phyloP scores from a whole-genome alignment of 2,113 vertebrate genomes.

The Craseonycteris thonglongyai region DNA sequence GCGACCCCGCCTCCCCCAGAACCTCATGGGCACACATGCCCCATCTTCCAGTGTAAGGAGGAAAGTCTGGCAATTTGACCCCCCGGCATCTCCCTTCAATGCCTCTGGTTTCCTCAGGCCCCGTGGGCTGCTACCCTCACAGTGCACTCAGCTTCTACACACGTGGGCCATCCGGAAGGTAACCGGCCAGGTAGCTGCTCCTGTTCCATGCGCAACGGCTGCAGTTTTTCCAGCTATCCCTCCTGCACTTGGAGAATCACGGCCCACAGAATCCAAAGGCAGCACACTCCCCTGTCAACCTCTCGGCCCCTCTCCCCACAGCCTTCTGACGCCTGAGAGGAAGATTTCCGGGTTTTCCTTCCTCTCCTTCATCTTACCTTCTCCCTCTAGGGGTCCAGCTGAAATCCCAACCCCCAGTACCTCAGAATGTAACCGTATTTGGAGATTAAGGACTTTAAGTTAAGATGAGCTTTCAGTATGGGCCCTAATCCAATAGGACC shows the following conservation, averaged over 20 bases:
- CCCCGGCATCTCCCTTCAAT: neutral
- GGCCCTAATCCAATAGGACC: neutral
- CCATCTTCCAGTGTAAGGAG: neutral
- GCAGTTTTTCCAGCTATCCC: too few species aligned
- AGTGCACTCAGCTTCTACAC: neutral
- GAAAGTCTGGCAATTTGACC: neutral
- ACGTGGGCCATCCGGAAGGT: too few species aligned
- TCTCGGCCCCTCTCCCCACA: neutral
- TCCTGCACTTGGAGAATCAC: too few species aligned
- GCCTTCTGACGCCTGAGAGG: neutral
- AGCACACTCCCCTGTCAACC: neutral
- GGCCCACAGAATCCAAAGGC: neutral
- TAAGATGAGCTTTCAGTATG: neutral
- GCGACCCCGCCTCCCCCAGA: neutral
- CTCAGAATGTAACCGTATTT: neutral
- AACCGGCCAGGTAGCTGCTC: too few species aligned
- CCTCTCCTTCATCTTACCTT: neutral
- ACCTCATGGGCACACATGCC: rapidly evolving
- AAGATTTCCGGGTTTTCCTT: neutral
- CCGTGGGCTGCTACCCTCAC: neutral
- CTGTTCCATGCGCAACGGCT: too few species aligned
- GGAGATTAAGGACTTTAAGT: neutral
- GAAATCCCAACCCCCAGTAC: neutral
- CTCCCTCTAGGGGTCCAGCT: neutral
- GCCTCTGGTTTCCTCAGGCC: neutral